A percentile compares a stretch with the other conserved stretches of the same genome.
Evolutionary conservation across 1,140 invertebrate species (phyloP).

Genomic region (Aphelinus atriplicis): DNA sequence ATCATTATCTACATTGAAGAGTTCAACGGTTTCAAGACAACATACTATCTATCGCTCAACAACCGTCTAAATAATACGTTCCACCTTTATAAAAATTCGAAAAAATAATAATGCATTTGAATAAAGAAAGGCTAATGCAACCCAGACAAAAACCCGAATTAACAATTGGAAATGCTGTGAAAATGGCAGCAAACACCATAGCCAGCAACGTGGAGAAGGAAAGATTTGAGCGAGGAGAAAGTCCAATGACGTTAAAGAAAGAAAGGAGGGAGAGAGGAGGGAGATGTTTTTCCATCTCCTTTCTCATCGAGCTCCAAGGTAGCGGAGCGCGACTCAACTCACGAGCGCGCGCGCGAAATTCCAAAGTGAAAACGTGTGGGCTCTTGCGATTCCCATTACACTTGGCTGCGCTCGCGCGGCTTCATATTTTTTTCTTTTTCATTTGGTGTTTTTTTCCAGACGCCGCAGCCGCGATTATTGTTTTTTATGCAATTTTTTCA

Average conservation of each 20-base stretch:
- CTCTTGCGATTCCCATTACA: neutral
- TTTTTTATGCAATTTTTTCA: neutral
- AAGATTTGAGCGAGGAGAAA: neutral
- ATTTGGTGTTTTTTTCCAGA: neutral
- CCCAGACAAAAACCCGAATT: too few relatives aligned
- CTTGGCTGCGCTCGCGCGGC: neutral
- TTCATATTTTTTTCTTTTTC: constrained; percentile 1
- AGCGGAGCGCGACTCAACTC: constrained; percentile 15
- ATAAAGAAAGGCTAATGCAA: too few relatives aligned
- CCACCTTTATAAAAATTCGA: too few relatives aligned
- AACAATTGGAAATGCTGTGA: too few relatives aligned
- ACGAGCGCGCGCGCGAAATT: neutral
- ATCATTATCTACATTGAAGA: too few relatives aligned
- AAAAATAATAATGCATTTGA: too few relatives aligned
- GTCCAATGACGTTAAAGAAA: neutral
- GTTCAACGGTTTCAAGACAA: too few relatives aligned
- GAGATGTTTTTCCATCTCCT: constrained; percentile 15
- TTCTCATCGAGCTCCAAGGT: neutral
- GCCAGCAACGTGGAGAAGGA: too few relatives aligned
- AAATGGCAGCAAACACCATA: too few relatives aligned
- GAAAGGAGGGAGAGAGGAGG: neutral
- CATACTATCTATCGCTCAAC: too few relatives aligned
- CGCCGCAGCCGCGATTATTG: neutral
- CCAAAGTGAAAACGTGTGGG: constrained; percentile 14
- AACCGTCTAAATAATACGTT: too few relatives aligned